Base-by-base conservation (phyloP, 2,888 invertebrate species). In the Plebejus melissa region DNA sequence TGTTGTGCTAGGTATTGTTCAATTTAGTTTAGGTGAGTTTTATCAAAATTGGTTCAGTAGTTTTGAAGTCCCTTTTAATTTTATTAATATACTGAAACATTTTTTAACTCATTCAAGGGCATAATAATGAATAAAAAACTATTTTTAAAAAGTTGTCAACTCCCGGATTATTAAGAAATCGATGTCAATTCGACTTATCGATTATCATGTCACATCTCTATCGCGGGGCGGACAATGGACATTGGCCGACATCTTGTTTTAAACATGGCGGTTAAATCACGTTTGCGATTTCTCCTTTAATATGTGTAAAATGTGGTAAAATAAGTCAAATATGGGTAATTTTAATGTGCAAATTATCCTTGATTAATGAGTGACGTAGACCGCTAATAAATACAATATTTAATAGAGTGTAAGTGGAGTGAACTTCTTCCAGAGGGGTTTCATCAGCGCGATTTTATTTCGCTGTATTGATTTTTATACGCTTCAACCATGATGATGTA, bases 401-500 rank as follows among this genome's bases (percentile, higher is more conserved):
- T 28, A 41, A 16, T 2, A 71, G 41, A 22, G 22, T 2, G 32
- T 11, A 28, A 11, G 54, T 16, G 41, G 11, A 50, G 54, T 50
- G 32, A 28, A 32, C 71, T n/a, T 13, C n/a, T 50, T 16, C 1
- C 9, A 9, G 9, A 28, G 50, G 72, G 72, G 54, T 72, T 72
- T 50, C 72, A 54, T 75, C 78, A 75, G 78, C 74, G 79, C 83
- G 86, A 83, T 75, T 78, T 77, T 81, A 77, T 78, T 75, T 58
- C 41, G 57, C 58, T 58, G 57, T 71, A 71, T 77, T 78, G 80
- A 79, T 75, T 70, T 70, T 57, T 81, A 77, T 75, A 50, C 72
- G 72, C 54, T 54, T 79, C 79, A 79, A 82, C 80, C 76, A 90
- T 90, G 91, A 91, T 93, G 92, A 92, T 93, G 91, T 91, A 91